Evolutionary conservation across 2,797 vertebrate species (phyloP), one percentile per base, ranked within the genome.

Genomic region (Phrynocephalus vlangalii): DNA sequence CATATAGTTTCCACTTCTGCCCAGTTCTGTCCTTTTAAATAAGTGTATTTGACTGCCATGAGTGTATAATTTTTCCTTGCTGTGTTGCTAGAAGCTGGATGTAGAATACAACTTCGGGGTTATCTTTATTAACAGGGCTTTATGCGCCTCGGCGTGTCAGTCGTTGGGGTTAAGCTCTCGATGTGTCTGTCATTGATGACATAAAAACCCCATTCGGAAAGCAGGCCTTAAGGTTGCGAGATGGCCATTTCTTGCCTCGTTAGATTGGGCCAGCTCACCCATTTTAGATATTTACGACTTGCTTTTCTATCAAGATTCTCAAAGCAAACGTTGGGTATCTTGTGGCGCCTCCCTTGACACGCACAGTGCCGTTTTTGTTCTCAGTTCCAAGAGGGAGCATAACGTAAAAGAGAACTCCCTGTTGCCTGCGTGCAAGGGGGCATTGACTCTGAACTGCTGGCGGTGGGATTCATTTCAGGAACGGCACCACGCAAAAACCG

Each of bases 401-500:
- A 82, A 28, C 67, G n/a, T 63, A 79, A 60, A 13, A 13, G 0
- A 6, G n/a, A 13, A 3, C 38, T 0, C 1, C 22, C 0, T 1
- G 10, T 70, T 2, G 1, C 7, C 50, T 78, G 3, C 24, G 50
- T 1, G 22, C 7, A 8, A 6, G 60, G 67, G 15, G 26, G 2
- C 11, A 1, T 6, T 82, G 60, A 75, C 3, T 22, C 82, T 91
- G 48, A 92, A 52, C 66, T 26, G 5, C 50, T 79, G 15, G 63
- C 70, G 0, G 1, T 33, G 1, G 0, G 72, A 86, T 91, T 96
- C 83, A 67, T 84, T 1, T 72, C 93, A 99, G 99, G 99, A 98
- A 77, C 97, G 99, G 52, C 99, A 99, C 94, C 98, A 99, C 0
- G 99, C 99, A 0, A 99, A 99, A 96, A 99, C 99, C 0, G 99